A percentile compares a stretch with the other conserved stretches of the same genome.
Conservation (phyloP, 37 sponge, comb jelly and placozoan species). For the Crambe crambe region DNA sequence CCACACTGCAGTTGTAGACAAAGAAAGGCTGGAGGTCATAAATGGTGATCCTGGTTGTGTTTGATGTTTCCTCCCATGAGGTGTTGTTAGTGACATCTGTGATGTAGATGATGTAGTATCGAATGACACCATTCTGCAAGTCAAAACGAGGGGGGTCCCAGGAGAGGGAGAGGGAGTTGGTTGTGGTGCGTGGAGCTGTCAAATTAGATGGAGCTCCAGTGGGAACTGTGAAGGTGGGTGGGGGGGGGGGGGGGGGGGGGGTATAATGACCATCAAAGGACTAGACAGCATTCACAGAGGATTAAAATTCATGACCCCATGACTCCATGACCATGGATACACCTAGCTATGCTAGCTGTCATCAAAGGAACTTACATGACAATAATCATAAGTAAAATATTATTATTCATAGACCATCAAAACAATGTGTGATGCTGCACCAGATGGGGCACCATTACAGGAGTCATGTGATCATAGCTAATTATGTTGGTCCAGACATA, state of each 20-base stretch:
- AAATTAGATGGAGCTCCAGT: background rate
- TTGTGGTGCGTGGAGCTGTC: background rate
- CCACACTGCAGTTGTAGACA: background rate
- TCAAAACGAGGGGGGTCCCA: constrained; percentile 33
- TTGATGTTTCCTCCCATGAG: background rate
- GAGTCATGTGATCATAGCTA: too few species aligned
- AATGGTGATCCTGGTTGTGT: background rate
- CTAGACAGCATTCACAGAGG: background rate
- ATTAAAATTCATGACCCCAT: background rate
- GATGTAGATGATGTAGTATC: constrained; percentile 8
- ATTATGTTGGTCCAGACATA: too few species aligned
- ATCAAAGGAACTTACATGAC: too few species aligned
- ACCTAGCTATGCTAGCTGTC: too few species aligned
- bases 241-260: too few species aligned
- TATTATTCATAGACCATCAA: too few species aligned
- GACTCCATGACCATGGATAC: too few species aligned
- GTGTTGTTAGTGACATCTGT: background rate
- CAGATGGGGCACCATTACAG: too few species aligned
- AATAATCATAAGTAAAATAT: too few species aligned
- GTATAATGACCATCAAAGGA: background rate
- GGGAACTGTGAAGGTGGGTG: background rate
- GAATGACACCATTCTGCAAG: constrained; percentile 28
- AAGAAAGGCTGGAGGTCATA: constrained; percentile 11
- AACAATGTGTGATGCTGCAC: too few species aligned
- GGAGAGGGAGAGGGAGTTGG: constrained; percentile 6